Base-by-base conservation (phyloP, 2,888 invertebrate species). In the Drosophila mettleri region DNA sequence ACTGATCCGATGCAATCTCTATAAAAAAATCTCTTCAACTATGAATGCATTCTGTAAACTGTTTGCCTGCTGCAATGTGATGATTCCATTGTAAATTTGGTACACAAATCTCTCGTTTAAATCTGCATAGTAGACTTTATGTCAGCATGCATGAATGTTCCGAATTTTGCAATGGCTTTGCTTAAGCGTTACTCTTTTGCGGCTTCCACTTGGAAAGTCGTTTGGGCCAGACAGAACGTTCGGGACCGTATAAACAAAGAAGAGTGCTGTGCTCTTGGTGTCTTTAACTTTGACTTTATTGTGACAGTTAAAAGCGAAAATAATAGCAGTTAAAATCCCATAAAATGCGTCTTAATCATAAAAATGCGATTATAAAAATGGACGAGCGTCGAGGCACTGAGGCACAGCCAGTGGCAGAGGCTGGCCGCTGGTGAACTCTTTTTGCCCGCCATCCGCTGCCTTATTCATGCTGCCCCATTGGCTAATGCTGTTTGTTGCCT, bases 321-420 rank as follows among this genome's bases (percentile, higher is more conserved):
- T 88, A 87, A 86, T 85, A 86, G 87, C 86, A 86, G 86, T 88
- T 84, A 86, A 85, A 85, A 87, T 86, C 75, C 70, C 86, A 89
- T 89, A 86, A 89, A 89, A 89, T 78, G 83, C 82, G 89, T 86
- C 90, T 89, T 89, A 89, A 89, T 89, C 90, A 89, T 89, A 89
- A 88, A 88, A 89, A 80, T 85, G 88, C 87, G 85, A 88, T 85
- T 85, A 88, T 88, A 85, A 86, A 85, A 85, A 87, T 88, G 87
- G 79, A 72, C 73, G 74, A 72, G 59, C 77, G 63, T 16, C 57
- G 69, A 55, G 49, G 8, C 60, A 51, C n/a, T n/a, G 29, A 34
- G 29, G 16, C 49, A 46, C 58, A 52, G 24, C 16, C 46, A 12
- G 18, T 29, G 29, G 8, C 46, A 14, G 4, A 7, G n/a, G 6